These are phyloP conservation scores for Eurosta solidaginis DNA, from an alignment of 1,140 invertebrate genomes.

Conservation along the genomic window DNA sequence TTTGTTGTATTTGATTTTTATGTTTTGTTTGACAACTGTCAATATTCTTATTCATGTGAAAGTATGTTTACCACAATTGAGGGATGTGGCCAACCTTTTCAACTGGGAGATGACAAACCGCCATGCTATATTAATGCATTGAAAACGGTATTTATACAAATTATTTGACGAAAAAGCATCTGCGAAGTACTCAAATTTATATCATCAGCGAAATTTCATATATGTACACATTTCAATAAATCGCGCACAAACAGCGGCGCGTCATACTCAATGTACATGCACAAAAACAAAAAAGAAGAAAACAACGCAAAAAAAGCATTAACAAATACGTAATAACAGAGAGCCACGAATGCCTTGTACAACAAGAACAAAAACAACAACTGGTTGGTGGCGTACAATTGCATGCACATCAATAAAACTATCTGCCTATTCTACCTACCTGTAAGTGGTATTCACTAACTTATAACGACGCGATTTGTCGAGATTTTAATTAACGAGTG, in stretches of 20 bases:
- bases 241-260: too few relatives aligned
- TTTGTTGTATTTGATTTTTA: not conserved
- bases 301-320: not conserved
- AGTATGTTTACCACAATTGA: too few relatives aligned
- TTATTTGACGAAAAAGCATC: constrained; percentile 11
- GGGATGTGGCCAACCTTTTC: too few relatives aligned
- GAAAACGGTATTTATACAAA: constrained; percentile 5
- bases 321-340: not conserved
- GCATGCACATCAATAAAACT: not conserved
- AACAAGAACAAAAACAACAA: not conserved
- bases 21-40: too few relatives aligned
- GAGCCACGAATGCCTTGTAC: not conserved
- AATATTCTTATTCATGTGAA: too few relatives aligned
- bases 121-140: too few relatives aligned
- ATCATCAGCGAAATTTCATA: too few relatives aligned
- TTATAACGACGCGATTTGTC: too few relatives aligned
- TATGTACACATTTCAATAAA: too few relatives aligned
- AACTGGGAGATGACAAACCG: too few relatives aligned
- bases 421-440: not conserved
- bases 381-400: not conserved
- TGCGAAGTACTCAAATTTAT: not conserved
- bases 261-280: not conserved
- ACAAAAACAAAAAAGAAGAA: not conserved
- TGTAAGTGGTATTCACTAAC: too few relatives aligned
- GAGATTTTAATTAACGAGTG: too few relatives aligned